phyloP scores from a whole-genome alignment of 2,888 invertebrate species.

The Nomada ferruginata region DNA sequence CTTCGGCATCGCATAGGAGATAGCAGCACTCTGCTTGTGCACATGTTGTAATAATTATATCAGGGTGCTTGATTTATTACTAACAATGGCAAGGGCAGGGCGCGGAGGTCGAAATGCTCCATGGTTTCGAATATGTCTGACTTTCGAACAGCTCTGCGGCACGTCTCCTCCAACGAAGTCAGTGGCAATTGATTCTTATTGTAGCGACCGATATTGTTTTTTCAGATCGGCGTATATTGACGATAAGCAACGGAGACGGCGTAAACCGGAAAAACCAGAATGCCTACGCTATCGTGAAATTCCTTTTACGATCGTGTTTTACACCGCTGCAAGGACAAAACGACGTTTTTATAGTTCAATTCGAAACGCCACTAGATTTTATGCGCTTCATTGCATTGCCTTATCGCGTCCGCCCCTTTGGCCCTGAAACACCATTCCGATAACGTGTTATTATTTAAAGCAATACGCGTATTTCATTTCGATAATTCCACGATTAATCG shows the following conservation, averaged over 20 bases:
- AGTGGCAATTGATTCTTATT: slow-evolving; percentile 4
- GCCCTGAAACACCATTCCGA: background rate
- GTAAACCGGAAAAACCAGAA: slow-evolving; percentile 47
- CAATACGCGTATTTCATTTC: background rate
- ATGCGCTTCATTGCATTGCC: background rate
- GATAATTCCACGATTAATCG: background rate
- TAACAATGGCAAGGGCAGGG: slow-evolving; percentile 80
- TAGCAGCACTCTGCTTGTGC: too few relatives aligned
- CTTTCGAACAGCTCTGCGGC: too few relatives aligned
- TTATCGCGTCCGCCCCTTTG: background rate
- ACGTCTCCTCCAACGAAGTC: background rate
- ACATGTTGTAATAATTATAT: too few relatives aligned
- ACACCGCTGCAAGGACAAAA: slow-evolving; percentile 12
- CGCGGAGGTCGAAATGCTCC: too few relatives aligned
- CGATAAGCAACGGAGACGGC: background rate
- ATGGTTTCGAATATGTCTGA: background rate
- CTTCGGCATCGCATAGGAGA: too few relatives aligned
- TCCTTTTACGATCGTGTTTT: slow-evolving; percentile 37
- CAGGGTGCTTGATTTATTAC: background rate
- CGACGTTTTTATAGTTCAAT: slow-evolving; percentile 19
- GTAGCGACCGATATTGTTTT: background rate
- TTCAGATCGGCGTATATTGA: slow-evolving; percentile 4
- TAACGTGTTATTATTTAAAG: slow-evolving; percentile 1
- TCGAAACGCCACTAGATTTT: slow-evolving; percentile 30
- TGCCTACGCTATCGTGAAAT: slow-evolving; percentile 25